Conservation (phyloP, 2,797 vertebrate genomes). For the Cynopterus sphinx region DNA sequence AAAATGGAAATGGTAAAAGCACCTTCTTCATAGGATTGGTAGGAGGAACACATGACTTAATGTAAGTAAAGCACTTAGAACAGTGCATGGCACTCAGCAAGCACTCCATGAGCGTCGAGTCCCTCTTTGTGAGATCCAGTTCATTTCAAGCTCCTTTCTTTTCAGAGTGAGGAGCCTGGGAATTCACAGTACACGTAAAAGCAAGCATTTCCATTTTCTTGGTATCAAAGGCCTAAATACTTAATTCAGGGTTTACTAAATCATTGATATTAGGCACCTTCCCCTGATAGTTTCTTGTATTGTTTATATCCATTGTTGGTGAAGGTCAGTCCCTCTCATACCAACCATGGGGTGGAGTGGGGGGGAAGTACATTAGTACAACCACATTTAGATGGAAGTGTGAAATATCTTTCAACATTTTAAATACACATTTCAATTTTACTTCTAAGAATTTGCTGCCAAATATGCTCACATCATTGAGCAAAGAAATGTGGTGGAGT, state of each 20-base stretch:
- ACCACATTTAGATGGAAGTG: neutral
- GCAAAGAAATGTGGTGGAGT: neutral
- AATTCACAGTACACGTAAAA: neutral
- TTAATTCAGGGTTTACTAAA: neutral
- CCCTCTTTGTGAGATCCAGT: neutral
- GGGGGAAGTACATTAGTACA: neutral
- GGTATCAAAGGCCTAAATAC: neutral
- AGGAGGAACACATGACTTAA: neutral
- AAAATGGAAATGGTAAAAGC: neutral
- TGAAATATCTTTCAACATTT: neutral
- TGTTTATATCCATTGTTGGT: neutral
- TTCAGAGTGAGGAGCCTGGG: neutral
- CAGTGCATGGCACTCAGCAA: neutral
- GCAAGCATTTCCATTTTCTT: neutral
- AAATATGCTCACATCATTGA: neutral
- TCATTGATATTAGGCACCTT: neutral
- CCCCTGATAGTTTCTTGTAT: neutral
- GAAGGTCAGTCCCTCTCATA: neutral
- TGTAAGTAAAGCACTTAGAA: neutral
- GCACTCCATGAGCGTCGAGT: neutral
- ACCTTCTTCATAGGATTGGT: neutral
- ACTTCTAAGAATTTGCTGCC: constrained; percentile 5
- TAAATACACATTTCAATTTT: neutral
- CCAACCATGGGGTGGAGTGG: neutral
- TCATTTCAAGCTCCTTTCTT: neutral